These are phyloP conservation scores for Eurytoma californica DNA, from an alignment of 2,888 invertebrate species.

Conservation along the genomic window DNA sequence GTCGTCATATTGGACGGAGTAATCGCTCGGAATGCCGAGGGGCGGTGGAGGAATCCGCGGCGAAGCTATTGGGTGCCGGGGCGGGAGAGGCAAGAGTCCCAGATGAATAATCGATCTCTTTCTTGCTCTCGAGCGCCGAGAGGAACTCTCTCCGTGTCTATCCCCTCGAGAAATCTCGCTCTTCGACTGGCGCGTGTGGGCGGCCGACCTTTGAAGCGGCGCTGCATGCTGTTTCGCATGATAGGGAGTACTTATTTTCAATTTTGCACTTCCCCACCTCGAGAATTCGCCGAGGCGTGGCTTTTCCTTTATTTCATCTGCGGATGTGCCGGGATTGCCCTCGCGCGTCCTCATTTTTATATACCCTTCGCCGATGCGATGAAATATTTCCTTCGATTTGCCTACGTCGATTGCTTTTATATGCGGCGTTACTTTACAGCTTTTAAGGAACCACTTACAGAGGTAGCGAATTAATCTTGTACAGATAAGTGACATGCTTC, in stretches of 20 bases:
- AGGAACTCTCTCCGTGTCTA: conserved; percentile 30
- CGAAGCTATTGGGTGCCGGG: not conserved
- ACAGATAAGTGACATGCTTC: no score
- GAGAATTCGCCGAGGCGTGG: no score
- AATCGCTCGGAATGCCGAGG: conserved; percentile 43
- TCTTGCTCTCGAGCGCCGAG: not conserved
- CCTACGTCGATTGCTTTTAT: no score
- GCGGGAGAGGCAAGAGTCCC: conserved; percentile 1
- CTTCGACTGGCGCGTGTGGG: not conserved
- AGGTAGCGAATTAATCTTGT: no score
- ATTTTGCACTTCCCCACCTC: conserved; percentile 1
- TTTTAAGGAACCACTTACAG: no score
- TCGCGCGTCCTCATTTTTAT: no score
- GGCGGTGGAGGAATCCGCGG: not conserved
- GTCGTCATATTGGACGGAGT: conserved; percentile 40
- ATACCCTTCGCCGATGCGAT: no score
- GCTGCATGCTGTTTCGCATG: not conserved
- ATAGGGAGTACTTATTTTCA: conserved; percentile 21
- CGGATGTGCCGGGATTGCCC: not conserved
- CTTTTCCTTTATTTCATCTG: not conserved
- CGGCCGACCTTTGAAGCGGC: conserved; percentile 3
- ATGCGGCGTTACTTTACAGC: no score
- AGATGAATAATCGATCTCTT: conserved; percentile 45
- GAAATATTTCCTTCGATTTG: no score
- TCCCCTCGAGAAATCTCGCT: conserved; percentile 24